Base-by-base conservation (phyloP, 2,888 invertebrate species). In the Laothoe populi region DNA sequence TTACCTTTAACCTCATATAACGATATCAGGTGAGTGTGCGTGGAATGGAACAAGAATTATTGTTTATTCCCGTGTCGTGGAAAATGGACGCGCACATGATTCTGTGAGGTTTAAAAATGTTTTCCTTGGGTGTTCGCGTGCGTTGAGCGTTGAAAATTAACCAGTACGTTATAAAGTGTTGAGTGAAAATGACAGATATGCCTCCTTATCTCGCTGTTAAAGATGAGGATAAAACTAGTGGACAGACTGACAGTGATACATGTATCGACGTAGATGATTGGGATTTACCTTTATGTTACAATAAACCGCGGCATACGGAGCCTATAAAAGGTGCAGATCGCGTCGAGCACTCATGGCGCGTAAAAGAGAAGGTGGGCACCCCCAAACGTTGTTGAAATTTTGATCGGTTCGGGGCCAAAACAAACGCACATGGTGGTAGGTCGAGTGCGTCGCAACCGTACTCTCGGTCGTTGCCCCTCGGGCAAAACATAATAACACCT, bases 281-380 rank as follows among this genome's bases (percentile, higher is more conserved):
- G 94, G 94, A 94, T 84, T 91, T 96, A 80, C 95, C 96, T 59
- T 83, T 97, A 67, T 95, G 96, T 73, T 97, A 96, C 82, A 94
- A 94, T 77, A 94, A 95, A 82, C 95, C 95, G 65, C 94, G 97
- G 73, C 93, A 93, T 70, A 75, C 82, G 63, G 93, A 92, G 74
- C 82, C 86, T 61, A 91, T 93, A 67, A 88, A 89, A 70, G 92
- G 90, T 8, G 82, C 84, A 40, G 90, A 92, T 53, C 97, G 98
- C 78, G 94, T 94, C 63, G 96, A 97, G 75, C 97, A 97, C 77
- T 95, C 96, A 68, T 99, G 98, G 98, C 94, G 98, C 74, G 97
- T 98, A 93, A 97, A 98, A 84, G 98, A 98, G 84, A 95, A 98
- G 94, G 97, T 97, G 85, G 81, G 88, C 42, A 16, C 46, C 53